Conservation (phyloP, 2,113 vertebrate genomes). For the Numenius arquata region DNA sequence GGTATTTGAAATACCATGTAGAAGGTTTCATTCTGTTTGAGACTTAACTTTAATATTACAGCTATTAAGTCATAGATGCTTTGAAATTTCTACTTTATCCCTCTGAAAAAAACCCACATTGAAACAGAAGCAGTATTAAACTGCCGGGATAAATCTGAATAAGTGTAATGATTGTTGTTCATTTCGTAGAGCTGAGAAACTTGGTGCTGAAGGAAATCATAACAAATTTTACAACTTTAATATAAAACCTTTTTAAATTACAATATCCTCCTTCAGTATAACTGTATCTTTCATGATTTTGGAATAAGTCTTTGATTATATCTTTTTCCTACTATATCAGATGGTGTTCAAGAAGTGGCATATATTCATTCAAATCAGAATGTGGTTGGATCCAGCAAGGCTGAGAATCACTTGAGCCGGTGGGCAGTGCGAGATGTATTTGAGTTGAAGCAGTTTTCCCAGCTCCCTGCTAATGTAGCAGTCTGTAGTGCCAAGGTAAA, state of each 20-base stretch:
- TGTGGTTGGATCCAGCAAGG: constrained; percentile 92
- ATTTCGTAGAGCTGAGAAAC: background rate
- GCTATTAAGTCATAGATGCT: background rate
- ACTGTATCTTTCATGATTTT: background rate
- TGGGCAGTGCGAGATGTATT: constrained; percentile 89
- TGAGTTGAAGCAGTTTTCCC: constrained; percentile 86
- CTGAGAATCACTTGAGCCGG: constrained; percentile 87
- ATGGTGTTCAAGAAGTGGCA: constrained; percentile 83
- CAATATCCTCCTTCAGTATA: background rate
- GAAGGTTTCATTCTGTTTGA: background rate
- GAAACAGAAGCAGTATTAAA: background rate
- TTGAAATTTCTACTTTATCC: background rate
- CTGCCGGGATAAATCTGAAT: background rate
- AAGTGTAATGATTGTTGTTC: background rate
- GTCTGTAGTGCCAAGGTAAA: constrained; percentile 81
- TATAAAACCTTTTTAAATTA: background rate
- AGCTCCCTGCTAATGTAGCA: constrained; percentile 88
- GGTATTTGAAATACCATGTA: background rate
- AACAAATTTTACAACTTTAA: background rate
- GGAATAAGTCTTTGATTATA: background rate
- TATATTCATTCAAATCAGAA: constrained; percentile 94
- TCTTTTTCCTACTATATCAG: constrained; percentile 59
- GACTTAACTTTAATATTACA: background rate
- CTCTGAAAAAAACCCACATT: background rate
- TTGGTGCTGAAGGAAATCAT: background rate